These are phyloP conservation scores for Brachymystax lenok DNA, from an alignment of 2,797 vertebrate genomes.

Conservation along the genomic window DNA sequence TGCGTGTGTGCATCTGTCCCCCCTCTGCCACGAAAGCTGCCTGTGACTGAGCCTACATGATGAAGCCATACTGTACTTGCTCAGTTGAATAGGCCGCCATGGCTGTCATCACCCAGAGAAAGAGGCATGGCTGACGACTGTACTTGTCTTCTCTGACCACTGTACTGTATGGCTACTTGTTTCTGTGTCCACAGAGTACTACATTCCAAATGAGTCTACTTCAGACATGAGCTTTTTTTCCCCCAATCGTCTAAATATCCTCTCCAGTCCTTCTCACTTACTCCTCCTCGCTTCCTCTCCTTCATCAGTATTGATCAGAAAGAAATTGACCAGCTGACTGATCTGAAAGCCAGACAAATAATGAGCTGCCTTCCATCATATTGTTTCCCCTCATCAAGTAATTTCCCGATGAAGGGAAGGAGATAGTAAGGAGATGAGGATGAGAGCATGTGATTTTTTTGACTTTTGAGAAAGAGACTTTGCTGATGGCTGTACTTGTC, in stretches of 20 bases:
- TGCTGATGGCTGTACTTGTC: conserved; percentile 55
- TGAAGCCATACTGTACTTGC: conserved; percentile 42
- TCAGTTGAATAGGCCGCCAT: not conserved
- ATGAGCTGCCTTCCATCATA: not conserved
- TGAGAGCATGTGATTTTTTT: not conserved
- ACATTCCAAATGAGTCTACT: no score
- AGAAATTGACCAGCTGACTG: not conserved
- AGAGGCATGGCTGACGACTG: not conserved
- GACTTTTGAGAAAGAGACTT: conserved; percentile 38
- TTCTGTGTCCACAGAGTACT: no score
- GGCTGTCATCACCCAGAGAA: not conserved
- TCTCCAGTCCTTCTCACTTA: no score
- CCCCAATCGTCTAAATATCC: no score
- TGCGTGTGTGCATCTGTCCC: conserved; percentile 62
- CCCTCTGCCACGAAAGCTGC: conserved; percentile 45
- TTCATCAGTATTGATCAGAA: not conserved
- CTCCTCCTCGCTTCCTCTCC: not conserved
- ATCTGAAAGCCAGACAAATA: not conserved
- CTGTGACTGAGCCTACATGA: conserved; percentile 46
- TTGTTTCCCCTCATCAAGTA: not conserved
- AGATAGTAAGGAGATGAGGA: not conserved
- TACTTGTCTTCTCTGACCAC: not conserved
- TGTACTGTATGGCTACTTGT: not conserved
- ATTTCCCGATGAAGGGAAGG: not conserved
- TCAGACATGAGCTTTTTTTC: no score